Base-by-base conservation (phyloP, 1,140 invertebrate species). In the Meloidogyne chitwoodi region DNA sequence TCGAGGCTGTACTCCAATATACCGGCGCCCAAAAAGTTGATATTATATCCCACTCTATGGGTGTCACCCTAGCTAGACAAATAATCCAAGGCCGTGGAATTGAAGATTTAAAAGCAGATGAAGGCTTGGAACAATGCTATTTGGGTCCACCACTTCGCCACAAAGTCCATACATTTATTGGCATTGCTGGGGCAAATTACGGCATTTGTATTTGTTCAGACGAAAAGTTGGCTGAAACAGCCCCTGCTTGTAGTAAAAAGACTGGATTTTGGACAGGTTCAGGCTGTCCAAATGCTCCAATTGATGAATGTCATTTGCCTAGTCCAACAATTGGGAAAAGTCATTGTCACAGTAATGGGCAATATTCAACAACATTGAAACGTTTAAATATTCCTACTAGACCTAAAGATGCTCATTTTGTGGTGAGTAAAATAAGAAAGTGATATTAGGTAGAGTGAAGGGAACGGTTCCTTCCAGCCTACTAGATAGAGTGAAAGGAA, bases 41-140 rank as follows among this genome's bases (percentile, higher is more conserved):
- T 65, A 80, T 84, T 6, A 76, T 84, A 26, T 66, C 79, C 10
- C 83, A 84, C 63, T 84, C 83, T 19, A 84, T 84, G 83, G 83
- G 83, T 27, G 83, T 84, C 5, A 84, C 83, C 26, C 38, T 84
- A 19, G 79, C 74, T 10, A 74, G 83, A 64, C 77, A 77, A 31
- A 67, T 83, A 26, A 82, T 84, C 76, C 81, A 83, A 38, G 83
- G 83, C 31, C n/a, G 63, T 8, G 67, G 67, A 26, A 26, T 61
- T 69, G 74, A 68, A 19, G 66, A 75, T 22, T 19, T 65, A 29
- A 34, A 27, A 19, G 26, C 26, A 6, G 31, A 65, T 24, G 64
- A 65, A 2, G 29, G 26, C 16, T n/a, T 38, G 0, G 31, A 27
- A 16, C 41, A 69, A 12, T 79, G 77, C 61, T 65, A 65, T 56